Percentiles rank a stretch among this genome's conserved stretches.
Conservation (phyloP, 2,797 vertebrate genomes). For the Hozukius guyotensis region DNA sequence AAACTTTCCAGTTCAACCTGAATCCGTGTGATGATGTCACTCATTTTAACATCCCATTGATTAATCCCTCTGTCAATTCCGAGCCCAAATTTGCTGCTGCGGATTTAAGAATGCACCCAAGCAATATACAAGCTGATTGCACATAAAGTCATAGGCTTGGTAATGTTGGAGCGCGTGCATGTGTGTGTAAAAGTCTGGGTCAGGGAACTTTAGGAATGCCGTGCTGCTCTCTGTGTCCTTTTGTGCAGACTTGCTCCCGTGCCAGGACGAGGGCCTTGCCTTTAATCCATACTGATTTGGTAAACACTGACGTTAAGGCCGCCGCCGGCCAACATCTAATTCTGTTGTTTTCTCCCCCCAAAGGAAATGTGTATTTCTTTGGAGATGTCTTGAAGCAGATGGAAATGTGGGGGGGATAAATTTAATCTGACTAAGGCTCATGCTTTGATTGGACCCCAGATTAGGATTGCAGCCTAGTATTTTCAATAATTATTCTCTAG, state of each 20-base stretch:
- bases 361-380: conserved; percentile 83
- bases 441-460: conserved; percentile 84
- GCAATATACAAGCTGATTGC: conserved; percentile 81
- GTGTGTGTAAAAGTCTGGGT: conserved; percentile 47
- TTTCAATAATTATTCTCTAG: conserved; percentile 84
- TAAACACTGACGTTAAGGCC: conserved; percentile 69
- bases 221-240: conserved; percentile 49
- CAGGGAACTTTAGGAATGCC: conserved; percentile 74
- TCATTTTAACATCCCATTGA: conserved; percentile 67
- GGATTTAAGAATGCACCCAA: conserved; percentile 77
- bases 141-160: conserved; percentile 70
- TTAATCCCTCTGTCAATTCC: conserved; percentile 78
- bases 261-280: conserved; percentile 54
- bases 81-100: conserved; percentile 71
- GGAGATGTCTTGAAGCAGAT: conserved; percentile 81
- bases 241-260: conserved; percentile 51
- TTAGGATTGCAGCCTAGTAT: conserved; percentile 79
- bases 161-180: conserved; percentile 50
- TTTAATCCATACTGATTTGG: conserved; percentile 71
- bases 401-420: conserved; percentile 75
- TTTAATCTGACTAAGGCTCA: conserved; percentile 84
- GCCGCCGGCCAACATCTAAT: conserved; percentile 62
- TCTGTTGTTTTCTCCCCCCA: conserved; percentile 68
- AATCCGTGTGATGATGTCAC: conserved; percentile 74
- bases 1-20: conserved; percentile 58